Base-by-base conservation (phyloP, 1,140 invertebrate genomes). In the Luehdorfia chinensis region DNA sequence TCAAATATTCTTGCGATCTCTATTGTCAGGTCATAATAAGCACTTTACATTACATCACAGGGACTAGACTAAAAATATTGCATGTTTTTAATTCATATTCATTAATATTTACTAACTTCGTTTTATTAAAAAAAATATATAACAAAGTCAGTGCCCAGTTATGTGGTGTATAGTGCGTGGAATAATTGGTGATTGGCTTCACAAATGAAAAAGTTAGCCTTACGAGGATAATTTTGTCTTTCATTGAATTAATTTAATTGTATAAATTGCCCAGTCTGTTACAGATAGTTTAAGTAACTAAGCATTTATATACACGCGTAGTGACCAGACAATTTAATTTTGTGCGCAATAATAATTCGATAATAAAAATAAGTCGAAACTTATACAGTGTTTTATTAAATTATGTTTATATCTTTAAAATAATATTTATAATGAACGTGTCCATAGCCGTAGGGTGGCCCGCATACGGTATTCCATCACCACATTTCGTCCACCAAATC, bases 291-390 rank as follows among this genome's bases (percentile, higher is more conserved):
- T 66, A 58, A 61, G 50, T 54, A 66, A 62, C 50, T 72, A 73
- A 69, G 78, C 75, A 75, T 79, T 83, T 79, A 75, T 77, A 69
- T 50, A 77, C 66, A 56, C 50, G 64, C 74, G 68, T 71, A 67
- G 69, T 75, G 74, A 75, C 72, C 72, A 77, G 73, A 71, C 66
- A 67, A 64, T 72, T 78, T 77, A 69, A 68, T 77, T 75, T 75
- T 72, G 56, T 79, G 70, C 72, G 68, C 67, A 66, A 73, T 70
- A 60, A 70, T 72, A 73, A 75, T 68, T 70, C 49, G 55, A 73
- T 66, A 76, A 72, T 75, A 80, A 77, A 72, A 74, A 11, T 75
- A 78, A 69, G 63, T 72, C 52, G 50, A 69, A 55, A 63, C 55
- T 46, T 49, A 30, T 45, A 41, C n/a, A n/a, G 5, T 58, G 12